These are phyloP conservation scores for Hyppa rectilinea DNA, from an alignment of 2,888 invertebrate genomes.

Conservation along the genomic window DNA sequence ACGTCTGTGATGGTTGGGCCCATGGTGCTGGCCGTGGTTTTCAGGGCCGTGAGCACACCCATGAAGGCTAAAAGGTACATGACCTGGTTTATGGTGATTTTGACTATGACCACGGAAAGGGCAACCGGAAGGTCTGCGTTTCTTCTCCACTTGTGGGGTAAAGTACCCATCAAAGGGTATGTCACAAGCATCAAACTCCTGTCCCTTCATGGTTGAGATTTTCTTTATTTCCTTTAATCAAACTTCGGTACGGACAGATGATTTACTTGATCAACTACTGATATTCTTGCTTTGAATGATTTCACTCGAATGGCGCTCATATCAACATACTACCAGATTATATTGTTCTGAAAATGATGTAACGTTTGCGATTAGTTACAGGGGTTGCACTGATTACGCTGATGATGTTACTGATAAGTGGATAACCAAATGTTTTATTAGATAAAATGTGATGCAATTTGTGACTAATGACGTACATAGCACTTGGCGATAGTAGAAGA, in stretches of 20 bases:
- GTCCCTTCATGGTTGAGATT: conserved; percentile 26
- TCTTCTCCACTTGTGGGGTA: conserved; percentile 20
- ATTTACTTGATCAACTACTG: not conserved
- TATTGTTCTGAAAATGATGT: conserved; percentile 27
- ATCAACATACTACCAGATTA: not conserved
- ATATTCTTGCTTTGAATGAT: conserved; percentile 19
- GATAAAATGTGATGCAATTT: too few relatives aligned
- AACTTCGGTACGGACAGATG: not conserved
- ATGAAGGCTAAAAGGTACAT: too few relatives aligned
- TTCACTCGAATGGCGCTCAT: conserved; percentile 19
- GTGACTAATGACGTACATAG: too few relatives aligned
- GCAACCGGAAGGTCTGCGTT: not conserved
- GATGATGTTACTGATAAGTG: too few relatives aligned
- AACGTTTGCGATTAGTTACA: too few relatives aligned
- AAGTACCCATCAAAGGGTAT: conserved; percentile 44
- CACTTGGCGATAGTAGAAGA: too few relatives aligned
- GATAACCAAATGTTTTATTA: too few relatives aligned
- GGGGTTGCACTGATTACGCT: too few relatives aligned
- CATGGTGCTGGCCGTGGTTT: not conserved
- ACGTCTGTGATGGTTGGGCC: not conserved
- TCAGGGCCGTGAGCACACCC: conserved; percentile 14
- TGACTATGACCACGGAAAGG: too few relatives aligned
- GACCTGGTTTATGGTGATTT: conserved; percentile 19
- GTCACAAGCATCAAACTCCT: conserved; percentile 36
- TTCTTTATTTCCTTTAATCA: not conserved